Conservation (phyloP, 2,797 vertebrate species). For the Poecilia picta region DNA sequence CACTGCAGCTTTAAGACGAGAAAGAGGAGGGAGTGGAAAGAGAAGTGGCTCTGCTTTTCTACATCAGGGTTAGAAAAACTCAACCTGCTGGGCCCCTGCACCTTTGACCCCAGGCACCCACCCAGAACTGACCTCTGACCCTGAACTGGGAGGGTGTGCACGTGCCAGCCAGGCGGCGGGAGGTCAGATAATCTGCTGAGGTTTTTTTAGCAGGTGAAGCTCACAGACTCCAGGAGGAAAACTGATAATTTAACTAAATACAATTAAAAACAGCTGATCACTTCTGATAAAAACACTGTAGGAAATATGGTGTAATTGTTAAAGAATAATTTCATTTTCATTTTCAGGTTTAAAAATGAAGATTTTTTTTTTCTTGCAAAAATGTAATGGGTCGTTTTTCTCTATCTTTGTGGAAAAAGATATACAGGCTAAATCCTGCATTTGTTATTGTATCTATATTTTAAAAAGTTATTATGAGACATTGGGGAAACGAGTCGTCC, state of each 20-base stretch:
- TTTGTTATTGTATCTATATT: not conserved
- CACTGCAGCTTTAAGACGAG: not conserved
- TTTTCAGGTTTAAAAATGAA: not conserved
- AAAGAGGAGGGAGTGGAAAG: not conserved
- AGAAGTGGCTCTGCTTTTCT: conserved; percentile 31
- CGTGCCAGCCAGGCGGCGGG: not conserved
- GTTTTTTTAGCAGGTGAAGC: not conserved
- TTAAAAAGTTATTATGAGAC: not conserved
- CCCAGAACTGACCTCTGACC: conserved; percentile 41
- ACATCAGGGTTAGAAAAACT: conserved; percentile 70
- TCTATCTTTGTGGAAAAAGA: not conserved
- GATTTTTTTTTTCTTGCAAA: not conserved
- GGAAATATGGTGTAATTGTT: not conserved
- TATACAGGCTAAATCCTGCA: not conserved
- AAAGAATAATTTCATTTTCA: not conserved
- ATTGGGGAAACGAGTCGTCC: not conserved
- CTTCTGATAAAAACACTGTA: not conserved
- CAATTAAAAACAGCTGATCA: not conserved
- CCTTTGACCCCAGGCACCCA: conserved; percentile 58
- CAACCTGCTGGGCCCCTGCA: conserved; percentile 50
- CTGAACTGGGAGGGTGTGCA: conserved; percentile 29
- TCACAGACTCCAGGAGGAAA: not conserved
- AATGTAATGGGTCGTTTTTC: not conserved
- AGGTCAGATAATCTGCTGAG: not conserved
- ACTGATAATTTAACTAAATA: not conserved